phyloP scores from a whole-genome alignment of 2,797 vertebrate genomes.

The Pitangus sulphuratus region DNA sequence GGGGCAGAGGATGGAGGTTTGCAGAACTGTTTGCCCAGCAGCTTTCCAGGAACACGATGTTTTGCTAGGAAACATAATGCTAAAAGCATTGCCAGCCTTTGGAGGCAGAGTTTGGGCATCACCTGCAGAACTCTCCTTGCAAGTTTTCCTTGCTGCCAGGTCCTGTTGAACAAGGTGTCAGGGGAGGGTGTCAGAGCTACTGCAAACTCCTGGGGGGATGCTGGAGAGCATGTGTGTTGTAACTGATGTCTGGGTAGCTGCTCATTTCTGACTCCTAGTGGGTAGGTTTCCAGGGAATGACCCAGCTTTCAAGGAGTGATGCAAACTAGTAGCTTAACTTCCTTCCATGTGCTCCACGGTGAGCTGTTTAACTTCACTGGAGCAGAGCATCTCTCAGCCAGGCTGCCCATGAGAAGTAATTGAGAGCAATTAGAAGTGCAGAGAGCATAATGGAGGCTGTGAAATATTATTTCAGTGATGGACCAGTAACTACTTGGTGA shows the following conservation, averaged over 20 bases:
- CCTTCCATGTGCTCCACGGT: not conserved
- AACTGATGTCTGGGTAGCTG: not conserved
- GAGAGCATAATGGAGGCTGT: not conserved
- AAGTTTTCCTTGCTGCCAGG: not conserved
- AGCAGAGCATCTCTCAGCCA: not conserved
- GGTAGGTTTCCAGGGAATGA: not conserved
- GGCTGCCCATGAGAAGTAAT: not conserved
- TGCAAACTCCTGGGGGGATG: not conserved
- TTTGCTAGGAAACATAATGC: not conserved
- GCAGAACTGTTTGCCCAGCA: not conserved
- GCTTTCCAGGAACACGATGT: accelerated
- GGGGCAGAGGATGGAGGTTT: not conserved
- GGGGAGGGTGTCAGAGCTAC: not conserved
- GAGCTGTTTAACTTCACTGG: not conserved
- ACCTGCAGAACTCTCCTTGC: not conserved
- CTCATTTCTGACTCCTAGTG: not conserved
- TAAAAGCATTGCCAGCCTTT: accelerated
- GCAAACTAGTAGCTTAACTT: not conserved
- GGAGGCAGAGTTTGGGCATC: not conserved
- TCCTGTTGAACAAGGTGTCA: not conserved
- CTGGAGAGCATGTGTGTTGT: not conserved
- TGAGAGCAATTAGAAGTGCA: not conserved
- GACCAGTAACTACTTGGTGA: not conserved
- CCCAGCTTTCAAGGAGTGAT: not conserved
- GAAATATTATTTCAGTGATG: not conserved